A percentile compares a stretch with the other conserved stretches of the same genome.
Conservation (phyloP, 2,797 vertebrate species). For the Enteromius unitaeniatus region DNA sequence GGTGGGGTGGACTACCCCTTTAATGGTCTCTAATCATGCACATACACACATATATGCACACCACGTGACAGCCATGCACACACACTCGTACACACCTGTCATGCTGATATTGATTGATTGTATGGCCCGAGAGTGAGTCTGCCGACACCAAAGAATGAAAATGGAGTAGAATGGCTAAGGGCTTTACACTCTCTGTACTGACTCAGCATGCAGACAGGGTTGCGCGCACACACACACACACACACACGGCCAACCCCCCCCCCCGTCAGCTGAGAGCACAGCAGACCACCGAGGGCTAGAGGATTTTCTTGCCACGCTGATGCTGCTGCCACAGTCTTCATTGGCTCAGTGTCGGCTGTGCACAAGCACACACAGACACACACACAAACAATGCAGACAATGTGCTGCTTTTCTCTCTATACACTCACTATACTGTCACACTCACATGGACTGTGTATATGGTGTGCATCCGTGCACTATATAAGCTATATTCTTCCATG, state of each 20-base stretch:
- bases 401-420: conserved; percentile 14
- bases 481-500: background rate
- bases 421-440: background rate
- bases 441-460: background rate
- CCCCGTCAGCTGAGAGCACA: conserved; percentile 36
- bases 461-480: background rate
- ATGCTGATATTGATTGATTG: conserved; percentile 60
- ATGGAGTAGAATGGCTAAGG: conserved; percentile 59
- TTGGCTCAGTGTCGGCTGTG: conserved; percentile 25
- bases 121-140: conserved; percentile 54
- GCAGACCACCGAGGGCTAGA: conserved; percentile 28
- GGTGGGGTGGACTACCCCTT: background rate
- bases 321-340: conserved; percentile 46
- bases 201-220: conserved; percentile 62
- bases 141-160: conserved; percentile 56
- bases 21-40: conserved; percentile 6
- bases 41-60: conserved; percentile 40
- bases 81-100: conserved; percentile 56
- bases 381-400: background rate
- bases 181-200: conserved; percentile 59
- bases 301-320: conserved; percentile 46
- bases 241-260: conserved; percentile 24
- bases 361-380: background rate
- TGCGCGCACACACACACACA: conserved; percentile 17
- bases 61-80: background rate